Conservation (phyloP, 2,888 invertebrate species). For the Stenichneumon culpator region DNA sequence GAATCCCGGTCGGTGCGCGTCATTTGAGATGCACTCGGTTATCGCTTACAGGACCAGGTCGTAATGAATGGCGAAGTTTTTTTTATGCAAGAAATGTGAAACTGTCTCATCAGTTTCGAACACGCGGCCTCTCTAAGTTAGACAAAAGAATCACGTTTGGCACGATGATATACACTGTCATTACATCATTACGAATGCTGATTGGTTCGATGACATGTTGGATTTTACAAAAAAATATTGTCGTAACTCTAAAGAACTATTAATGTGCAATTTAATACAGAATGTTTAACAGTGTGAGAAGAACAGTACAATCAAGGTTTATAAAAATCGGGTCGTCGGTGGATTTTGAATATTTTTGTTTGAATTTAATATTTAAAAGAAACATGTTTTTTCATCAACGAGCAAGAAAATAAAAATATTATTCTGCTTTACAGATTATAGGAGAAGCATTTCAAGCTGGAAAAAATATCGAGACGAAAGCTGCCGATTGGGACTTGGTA, state of each 20-base stretch:
- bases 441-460: constrained; percentile 77
- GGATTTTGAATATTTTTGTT: background rate
- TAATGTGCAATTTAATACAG: too few relatives aligned
- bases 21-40: background rate
- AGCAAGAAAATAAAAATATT: constrained; percentile 13
- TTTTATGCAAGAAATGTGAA: background rate
- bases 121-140: constrained; percentile 18
- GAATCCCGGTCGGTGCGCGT: constrained; percentile 4
- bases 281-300: too few relatives aligned
- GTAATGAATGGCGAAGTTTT: background rate
- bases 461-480: constrained; percentile 87
- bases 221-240: too few relatives aligned
- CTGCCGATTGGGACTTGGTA: constrained; percentile 91
- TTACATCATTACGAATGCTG: background rate
- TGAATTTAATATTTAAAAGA: background rate
- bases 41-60: background rate
- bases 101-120: constrained; percentile 13
- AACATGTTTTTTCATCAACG: background rate
- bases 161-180: background rate
- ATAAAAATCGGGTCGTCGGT: too few relatives aligned
- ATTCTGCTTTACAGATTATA: constrained; percentile 74
- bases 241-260: too few relatives aligned
- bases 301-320: background rate
- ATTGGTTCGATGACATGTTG: background rate
- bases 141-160: background rate